Base-by-base conservation (phyloP, 2,888 invertebrate species). In the Pollenia griseotomentosa region DNA sequence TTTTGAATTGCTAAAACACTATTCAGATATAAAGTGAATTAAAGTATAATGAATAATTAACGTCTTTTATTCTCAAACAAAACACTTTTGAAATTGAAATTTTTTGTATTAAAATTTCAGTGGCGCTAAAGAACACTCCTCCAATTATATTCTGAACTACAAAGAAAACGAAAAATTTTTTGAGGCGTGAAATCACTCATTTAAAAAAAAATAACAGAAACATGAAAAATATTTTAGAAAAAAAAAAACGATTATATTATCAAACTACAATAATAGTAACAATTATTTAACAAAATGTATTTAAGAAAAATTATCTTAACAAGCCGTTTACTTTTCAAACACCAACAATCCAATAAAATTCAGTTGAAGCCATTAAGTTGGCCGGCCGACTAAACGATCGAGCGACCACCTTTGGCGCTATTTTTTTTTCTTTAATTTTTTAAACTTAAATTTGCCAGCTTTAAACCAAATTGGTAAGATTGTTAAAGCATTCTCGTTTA, bases 331-430 rank as follows among this genome's bases (percentile, higher is more conserved):
- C 16, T 33, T 8, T 75, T 63, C 19, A 19, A 23, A 66, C 10
- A 16, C n/a, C 33, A 48, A 16, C 14, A n/a, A 42, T 19, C 16
- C 61, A 71, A 71, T 63, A 71, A 12, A 53, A 71, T 53, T 80
- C 51, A 33, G 23, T 12, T 16, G 61, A 61, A 51, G 70, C 48
- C 19, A 40, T 63, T 59, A 42, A 68, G 59, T 78, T 68, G 40
- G 2, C 33, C 48, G 48, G 23, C 19, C 40, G 40, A 48, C 40
- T 7, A 44, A 11, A 70, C n/a, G 23, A 53, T 12, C 61, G 40
- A 79, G n/a, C 19, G 79, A 71, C 75, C 82, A 83, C 70, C 70
- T 51, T 83, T 57, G 71, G 70, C 14, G 77, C 63, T 46, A 68
- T 57, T 65, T 53, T 71, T 48, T 68, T 57, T 59, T 6, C 1